A percentile compares a stretch with the other conserved stretches of the same genome.
These are phyloP conservation scores for Orchesellides sinensis DNA, from an alignment of 2,888 invertebrate genomes.

Conservation along the genomic window DNA sequence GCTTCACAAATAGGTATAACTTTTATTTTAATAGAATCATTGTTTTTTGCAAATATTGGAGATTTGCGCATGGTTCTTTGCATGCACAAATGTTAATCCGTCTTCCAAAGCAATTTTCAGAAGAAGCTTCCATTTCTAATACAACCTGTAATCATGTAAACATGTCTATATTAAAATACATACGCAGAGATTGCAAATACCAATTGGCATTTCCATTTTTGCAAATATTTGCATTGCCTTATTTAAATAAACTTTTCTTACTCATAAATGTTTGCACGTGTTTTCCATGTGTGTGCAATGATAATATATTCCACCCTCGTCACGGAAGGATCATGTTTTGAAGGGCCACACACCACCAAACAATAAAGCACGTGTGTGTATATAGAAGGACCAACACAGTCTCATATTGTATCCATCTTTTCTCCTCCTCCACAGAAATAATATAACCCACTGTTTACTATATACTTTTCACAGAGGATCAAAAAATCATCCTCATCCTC, in stretches of 20 bases:
- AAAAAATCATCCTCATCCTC: constrained; percentile 24
- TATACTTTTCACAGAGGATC: neutral
- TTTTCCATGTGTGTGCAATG: neutral
- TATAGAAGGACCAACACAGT: constrained; percentile 24
- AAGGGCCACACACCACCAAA: constrained; percentile 44
- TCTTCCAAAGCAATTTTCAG: no score
- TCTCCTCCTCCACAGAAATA: constrained; percentile 24
- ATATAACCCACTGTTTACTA: neutral
- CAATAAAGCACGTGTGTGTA: constrained; percentile 48
- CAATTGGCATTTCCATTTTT: neutral
- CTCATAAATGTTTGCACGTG: neutral
- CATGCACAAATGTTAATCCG: neutral
- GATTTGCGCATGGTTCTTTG: constrained; percentile 13
- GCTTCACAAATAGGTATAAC: neutral
- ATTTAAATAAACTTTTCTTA: neutral
- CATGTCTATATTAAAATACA: no score
- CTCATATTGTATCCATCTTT: constrained; percentile 20
- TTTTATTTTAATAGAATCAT: neutral
- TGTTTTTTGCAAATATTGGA: neutral
- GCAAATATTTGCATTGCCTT: neutral
- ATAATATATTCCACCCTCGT: neutral
- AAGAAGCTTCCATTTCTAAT: no score
- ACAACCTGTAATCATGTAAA: no score
- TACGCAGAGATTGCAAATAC: no score
- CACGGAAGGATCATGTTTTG: neutral